Evolutionary conservation across 2,113 vertebrate genomes (phyloP), one percentile per base, ranked within the genome.

Genomic region (Hippocampus comes): DNA sequence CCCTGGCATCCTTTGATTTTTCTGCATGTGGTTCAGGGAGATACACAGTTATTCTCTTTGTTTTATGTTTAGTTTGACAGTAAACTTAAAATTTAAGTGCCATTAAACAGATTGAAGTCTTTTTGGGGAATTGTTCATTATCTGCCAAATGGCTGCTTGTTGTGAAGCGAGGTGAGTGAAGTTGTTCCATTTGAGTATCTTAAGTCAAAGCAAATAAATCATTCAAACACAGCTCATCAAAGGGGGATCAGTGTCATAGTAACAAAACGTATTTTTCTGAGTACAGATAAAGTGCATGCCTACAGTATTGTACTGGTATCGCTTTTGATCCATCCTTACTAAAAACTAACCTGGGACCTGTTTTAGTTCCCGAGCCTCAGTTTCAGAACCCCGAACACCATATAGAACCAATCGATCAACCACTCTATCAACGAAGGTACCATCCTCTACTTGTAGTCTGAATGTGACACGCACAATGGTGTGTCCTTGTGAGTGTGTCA

Each of bases 401-500:
- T 12, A 27, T 6, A 59, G 55, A 2, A 1, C 4, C 34, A 38
- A 38, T 38, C 34, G 0, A 2, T 38, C 5, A 23, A 23, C n/a
- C 55, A 6, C 56, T 25, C n/a, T 59, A 15, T 27, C 56, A 59
- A 15, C 27, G 11, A 6, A 59, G 12, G 56, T 25, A 27, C 23
- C 56, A 17, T 61, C 59, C 64, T 27, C 12, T 18, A 66, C 64
- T 49, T 66, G 1, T 66, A 14, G 11, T 46, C 63, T 48, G 14
- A 25, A 5, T 66, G 12, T 8, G 68, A 51, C 71, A 63, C 68
- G 63, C 77, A 63, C 80, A 74, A 30, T 76, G 67, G 84, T 84
- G 85, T 84, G 80, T 82, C 68, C 83, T 65, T 43, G 63, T 61
- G 34, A 80, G 80, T 87, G 86, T 85, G 83, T 82, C 82, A 74